Evolutionary conservation across 2,113 vertebrate genomes (phyloP).

Genomic region (Sylvietta virens): DNA sequence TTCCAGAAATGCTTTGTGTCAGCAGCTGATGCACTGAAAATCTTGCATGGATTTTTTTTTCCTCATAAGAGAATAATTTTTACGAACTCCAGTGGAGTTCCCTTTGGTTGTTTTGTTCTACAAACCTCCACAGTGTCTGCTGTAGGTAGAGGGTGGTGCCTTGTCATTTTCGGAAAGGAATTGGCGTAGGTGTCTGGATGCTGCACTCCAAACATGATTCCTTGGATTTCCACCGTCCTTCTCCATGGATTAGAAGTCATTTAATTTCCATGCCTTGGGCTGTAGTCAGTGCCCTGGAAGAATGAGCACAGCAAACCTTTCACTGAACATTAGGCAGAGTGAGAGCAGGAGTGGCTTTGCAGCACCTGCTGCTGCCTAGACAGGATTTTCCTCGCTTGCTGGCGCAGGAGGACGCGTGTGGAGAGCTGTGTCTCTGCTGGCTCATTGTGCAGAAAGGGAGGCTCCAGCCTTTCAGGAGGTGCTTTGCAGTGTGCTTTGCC

Average conservation of each 20-base stretch:
- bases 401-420: accelerated
- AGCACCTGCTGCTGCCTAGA: background rate
- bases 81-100: background rate
- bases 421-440: background rate
- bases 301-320: background rate
- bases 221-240: background rate
- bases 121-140: background rate
- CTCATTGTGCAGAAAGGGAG: background rate
- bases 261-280: background rate
- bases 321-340: background rate
- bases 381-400: accelerated
- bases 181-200: background rate
- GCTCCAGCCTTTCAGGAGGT: accelerated
- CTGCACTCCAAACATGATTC: background rate
- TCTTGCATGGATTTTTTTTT: slow-evolving; percentile 19
- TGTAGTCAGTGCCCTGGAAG: background rate
- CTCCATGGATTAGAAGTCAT: background rate
- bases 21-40: slow-evolving; percentile 57
- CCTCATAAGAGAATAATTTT: slow-evolving; percentile 42
- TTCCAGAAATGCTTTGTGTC: slow-evolving; percentile 75
- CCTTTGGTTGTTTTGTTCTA: background rate
- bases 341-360: background rate
- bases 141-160: background rate
- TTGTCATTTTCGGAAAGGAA: background rate
- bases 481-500: background rate